Evolutionary conservation across 2,113 vertebrate genomes (phyloP), one percentile per base, ranked within the genome.

Genomic region (Phasianus colchicus): DNA sequence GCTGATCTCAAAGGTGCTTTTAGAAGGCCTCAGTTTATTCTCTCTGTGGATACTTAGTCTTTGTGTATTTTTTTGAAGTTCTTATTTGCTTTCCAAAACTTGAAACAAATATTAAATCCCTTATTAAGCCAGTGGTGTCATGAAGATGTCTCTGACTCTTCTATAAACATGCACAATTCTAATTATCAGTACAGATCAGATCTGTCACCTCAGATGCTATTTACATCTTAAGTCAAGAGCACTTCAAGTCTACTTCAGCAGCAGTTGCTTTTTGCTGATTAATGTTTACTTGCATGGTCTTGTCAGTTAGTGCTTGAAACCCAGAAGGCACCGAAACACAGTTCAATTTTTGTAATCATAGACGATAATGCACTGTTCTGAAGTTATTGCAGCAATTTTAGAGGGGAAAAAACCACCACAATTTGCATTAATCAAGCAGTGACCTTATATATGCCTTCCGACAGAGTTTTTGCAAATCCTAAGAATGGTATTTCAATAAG

Each of bases 231-330:
- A 96, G 57, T 95, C 61, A 65, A 94, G 87, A 93, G 83, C 83
- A 38, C 91, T 96, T 88, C 60, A 83, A 10, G 48, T 52, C 61
- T 66, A 27, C 43, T 74, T 64, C 81, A 83, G 14, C 40, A 65
- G 79, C 52, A 72, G 83, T 69, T 89, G 57, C 76, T 88, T 78
- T 95, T 65, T 95, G 88, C 85, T 97, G 91, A 95, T 97, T 92
- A 92, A 86, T 95, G 90, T 92, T 96, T 95, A 91, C 88, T 93
- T 95, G 61, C 27, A 15, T 52, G 79, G 85, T 77, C 83, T 88
- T 95, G 85, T 75, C 85, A 83, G 82, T 42, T 71, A 60, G 52
- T 21, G 34, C 91, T 91, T 86, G 79, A 92, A 94, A 83, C 57
- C 38, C 80, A 83, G 70, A 96, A 92, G 38, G 79, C 87, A 91